Percentiles rank a stretch among this genome's conserved stretches.
Conservation (phyloP, 2,888 invertebrate genomes). For the Apamea sordens region DNA sequence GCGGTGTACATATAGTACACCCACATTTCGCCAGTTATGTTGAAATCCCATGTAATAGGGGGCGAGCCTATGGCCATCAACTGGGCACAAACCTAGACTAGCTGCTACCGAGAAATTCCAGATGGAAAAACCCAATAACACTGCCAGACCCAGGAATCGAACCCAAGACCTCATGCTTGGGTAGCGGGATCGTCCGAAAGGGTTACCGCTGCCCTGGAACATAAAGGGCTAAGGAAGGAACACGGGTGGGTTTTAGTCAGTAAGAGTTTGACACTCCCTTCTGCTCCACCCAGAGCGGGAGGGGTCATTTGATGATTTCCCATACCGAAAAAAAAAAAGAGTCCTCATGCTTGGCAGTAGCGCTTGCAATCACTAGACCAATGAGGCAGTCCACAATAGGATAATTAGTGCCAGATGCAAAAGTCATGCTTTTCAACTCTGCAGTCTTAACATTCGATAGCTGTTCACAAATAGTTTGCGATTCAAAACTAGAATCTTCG, state of each 20-base stretch:
- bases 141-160: not conserved
- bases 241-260: too few relatives aligned
- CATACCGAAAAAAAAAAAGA: too few relatives aligned
- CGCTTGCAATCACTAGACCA: not conserved
- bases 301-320: too few relatives aligned
- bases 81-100: not conserved
- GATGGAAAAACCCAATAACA: not conserved
- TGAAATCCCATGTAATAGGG: not conserved
- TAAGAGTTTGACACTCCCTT: too few relatives aligned
- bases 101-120: not conserved
- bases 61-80: not conserved
- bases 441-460: constrained; percentile 8
- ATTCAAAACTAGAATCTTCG: constrained; percentile 21
- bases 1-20: not conserved
- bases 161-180: not conserved
- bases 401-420: not conserved
- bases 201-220: too few relatives aligned
- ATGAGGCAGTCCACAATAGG: not conserved
- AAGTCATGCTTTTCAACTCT: not conserved
- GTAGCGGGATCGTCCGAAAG: too few relatives aligned
- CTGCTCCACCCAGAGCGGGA: too few relatives aligned
- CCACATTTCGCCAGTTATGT: not conserved
- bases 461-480: constrained; percentile 14
- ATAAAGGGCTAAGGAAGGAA: too few relatives aligned
- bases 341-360: not conserved